Percentiles rank a stretch among this genome's conserved stretches.
Conservation (phyloP, 2,888 invertebrate species). For the Drosophila nr. perissopoda region DNA sequence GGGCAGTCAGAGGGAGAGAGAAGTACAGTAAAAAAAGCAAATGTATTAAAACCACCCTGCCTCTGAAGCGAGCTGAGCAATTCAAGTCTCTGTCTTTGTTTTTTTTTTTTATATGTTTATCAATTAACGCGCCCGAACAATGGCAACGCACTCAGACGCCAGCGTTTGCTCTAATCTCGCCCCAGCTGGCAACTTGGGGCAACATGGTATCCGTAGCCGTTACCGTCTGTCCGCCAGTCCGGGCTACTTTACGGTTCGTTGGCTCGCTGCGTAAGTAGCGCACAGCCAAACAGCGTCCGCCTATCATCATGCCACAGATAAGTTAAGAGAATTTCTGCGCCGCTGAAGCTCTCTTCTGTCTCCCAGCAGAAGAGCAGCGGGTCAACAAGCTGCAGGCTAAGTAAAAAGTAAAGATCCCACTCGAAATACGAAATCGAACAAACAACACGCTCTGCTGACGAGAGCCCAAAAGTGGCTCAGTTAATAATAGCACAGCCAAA, state of each 20-base stretch:
- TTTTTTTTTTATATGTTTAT: constrained; percentile 57
- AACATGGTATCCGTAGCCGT: constrained; percentile 30
- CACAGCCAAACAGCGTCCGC: constrained; percentile 39
- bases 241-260: constrained; percentile 72
- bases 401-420: constrained; percentile 20
- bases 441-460: neutral
- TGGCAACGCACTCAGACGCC: constrained; percentile 66
- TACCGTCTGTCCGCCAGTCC: constrained; percentile 24
- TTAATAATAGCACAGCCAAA: constrained; percentile 57
- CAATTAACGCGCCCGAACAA: constrained; percentile 73
- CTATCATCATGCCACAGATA: constrained; percentile 61
- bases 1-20: constrained; percentile 7
- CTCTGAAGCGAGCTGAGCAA: constrained; percentile 22
- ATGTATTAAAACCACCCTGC: constrained; percentile 32
- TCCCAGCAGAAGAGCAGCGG: constrained; percentile 30
- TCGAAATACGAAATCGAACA: constrained; percentile 12
- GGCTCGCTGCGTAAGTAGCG: constrained; percentile 61
- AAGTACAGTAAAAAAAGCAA: constrained; percentile 5
- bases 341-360: constrained; percentile 7
- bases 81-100: constrained; percentile 46
- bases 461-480: constrained; percentile 44
- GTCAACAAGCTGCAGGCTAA: constrained; percentile 49
- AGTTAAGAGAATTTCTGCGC: constrained; percentile 45
- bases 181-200: constrained; percentile 26
- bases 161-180: constrained; percentile 55